A percentile compares a stretch with the other conserved stretches of the same genome.
phyloP scores from a whole-genome alignment of 1,140 invertebrate genomes.

The Notospermus geniculatus region DNA sequence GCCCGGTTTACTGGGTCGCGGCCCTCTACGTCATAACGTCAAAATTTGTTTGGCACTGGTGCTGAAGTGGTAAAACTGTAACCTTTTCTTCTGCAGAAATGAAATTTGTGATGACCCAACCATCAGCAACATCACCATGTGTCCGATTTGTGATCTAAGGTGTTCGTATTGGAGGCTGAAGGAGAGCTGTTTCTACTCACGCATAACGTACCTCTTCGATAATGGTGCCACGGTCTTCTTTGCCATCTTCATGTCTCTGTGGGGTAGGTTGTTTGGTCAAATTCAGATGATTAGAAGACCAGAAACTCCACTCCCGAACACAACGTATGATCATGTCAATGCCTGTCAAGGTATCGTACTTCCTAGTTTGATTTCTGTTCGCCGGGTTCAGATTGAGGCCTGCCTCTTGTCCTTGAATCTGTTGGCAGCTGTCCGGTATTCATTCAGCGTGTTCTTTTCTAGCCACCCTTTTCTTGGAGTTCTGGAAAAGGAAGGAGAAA shows the following conservation, averaged over 20 bases:
- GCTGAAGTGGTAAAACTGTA: no score
- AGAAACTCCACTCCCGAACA: no score
- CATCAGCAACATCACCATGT: slow-evolving; percentile 48
- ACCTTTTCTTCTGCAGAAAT: slow-evolving; percentile 30
- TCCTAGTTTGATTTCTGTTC: no score
- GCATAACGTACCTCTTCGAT: slow-evolving; percentile 91
- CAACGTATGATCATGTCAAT: no score
- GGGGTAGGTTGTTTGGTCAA: slow-evolving; percentile 43
- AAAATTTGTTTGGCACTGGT: no score
- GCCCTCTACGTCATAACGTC: no score
- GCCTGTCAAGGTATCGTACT: no score
- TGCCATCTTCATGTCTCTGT: slow-evolving; percentile 94
- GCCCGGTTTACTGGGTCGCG: no score
- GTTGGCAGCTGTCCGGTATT: no score
- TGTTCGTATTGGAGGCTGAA: slow-evolving; percentile 79
- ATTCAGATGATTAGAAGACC: no score
- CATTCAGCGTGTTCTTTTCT: slow-evolving; percentile 45
- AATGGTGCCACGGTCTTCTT: slow-evolving; percentile 96
- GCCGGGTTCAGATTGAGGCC: no score
- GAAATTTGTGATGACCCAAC: slow-evolving; percentile 39
- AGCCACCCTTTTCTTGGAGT: slow-evolving; percentile 87
- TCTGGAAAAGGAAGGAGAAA: slow-evolving; percentile 76
- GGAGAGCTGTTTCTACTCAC: slow-evolving; percentile 85
- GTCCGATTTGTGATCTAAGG: slow-evolving; percentile 56
- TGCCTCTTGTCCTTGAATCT: no score